Conservation (phyloP, 2,888 invertebrate genomes). For the Cheilosia impressa region DNA sequence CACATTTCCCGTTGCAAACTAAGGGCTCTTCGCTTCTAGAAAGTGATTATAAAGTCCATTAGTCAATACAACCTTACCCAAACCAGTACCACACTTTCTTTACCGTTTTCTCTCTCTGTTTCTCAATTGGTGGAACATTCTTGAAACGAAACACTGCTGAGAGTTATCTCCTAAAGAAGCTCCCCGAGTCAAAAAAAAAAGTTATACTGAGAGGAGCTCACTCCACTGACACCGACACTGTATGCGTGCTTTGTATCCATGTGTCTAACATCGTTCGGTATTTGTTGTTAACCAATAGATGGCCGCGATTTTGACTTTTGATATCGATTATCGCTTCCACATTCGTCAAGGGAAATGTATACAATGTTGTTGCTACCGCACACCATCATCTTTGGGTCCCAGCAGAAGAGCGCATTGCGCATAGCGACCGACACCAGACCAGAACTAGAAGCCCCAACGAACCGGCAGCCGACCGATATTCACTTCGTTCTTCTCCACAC, state of each 20-base stretch:
- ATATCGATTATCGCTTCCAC: conserved; percentile 75
- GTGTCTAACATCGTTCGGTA: conserved; percentile 63
- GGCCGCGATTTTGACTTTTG: conserved; percentile 74
- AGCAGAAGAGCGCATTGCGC: conserved; percentile 38
- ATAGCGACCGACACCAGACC: conserved; percentile 27
- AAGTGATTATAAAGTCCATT: conserved; percentile 56
- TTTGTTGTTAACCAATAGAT: conserved; percentile 74
- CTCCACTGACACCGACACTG: conserved; percentile 17
- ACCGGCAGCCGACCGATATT: conserved; percentile 50
- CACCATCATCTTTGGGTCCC: conserved; percentile 27
- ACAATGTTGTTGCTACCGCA: conserved; percentile 56
- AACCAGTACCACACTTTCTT: conserved; percentile 1
- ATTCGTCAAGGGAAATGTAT: conserved; percentile 60
- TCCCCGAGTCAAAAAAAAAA: conserved; percentile 26
- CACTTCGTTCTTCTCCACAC: conserved; percentile 49
- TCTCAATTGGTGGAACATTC: conserved; percentile 21
- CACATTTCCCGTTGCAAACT: conserved; percentile 46
- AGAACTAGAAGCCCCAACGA: conserved; percentile 61
- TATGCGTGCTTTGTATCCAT: conserved; percentile 32
- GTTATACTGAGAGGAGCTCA: conserved; percentile 30
- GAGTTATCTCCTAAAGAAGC: conserved; percentile 7
- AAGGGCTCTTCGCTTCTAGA: conserved; percentile 41
- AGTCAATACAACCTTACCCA: background rate
- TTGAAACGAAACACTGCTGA: conserved; percentile 59
- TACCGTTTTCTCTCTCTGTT: conserved; percentile 20